phyloP scores from a whole-genome alignment of 2,888 invertebrate genomes.

The Eupithecia subumbrata region DNA sequence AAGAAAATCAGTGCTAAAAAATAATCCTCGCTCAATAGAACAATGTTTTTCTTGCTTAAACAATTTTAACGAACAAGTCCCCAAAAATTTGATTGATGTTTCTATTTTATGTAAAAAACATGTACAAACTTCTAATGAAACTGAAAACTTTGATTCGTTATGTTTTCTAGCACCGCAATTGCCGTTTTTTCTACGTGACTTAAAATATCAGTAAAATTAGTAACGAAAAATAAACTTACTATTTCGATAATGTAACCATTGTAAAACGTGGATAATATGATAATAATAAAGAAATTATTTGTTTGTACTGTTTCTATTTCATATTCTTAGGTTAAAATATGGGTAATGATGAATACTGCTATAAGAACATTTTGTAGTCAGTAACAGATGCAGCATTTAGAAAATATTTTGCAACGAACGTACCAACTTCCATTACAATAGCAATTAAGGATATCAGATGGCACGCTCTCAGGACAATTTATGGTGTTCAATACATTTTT shows the following conservation, averaged over 20 bases:
- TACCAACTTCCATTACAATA: slow-evolving; percentile 47
- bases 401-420: slow-evolving; percentile 50
- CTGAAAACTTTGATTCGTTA: slow-evolving; percentile 54
- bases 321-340: neutral
- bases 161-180: slow-evolving; percentile 65
- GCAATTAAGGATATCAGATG: slow-evolving; percentile 46
- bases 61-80: slow-evolving; percentile 30
- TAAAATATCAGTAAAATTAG: slow-evolving; percentile 35
- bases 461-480: slow-evolving; percentile 35
- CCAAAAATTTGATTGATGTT: slow-evolving; percentile 53
- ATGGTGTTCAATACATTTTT: slow-evolving; percentile 43
- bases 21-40: slow-evolving; percentile 35
- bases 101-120: slow-evolving; percentile 44
- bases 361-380: slow-evolving; percentile 37
- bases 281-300: neutral
- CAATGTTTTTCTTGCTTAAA: slow-evolving; percentile 45
- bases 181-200: slow-evolving; percentile 60
- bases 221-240: neutral
- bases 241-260: neutral
- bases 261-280: neutral
- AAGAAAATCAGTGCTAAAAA: slow-evolving; percentile 33
- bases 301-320: neutral
- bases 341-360: slow-evolving; percentile 41
- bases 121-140: slow-evolving; percentile 2
- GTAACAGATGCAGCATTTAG: slow-evolving; percentile 50